A percentile compares a stretch with the other conserved stretches of the same genome.
phyloP scores from a whole-genome alignment of 2,113 vertebrate species.

The Stercorarius parasiticus region DNA sequence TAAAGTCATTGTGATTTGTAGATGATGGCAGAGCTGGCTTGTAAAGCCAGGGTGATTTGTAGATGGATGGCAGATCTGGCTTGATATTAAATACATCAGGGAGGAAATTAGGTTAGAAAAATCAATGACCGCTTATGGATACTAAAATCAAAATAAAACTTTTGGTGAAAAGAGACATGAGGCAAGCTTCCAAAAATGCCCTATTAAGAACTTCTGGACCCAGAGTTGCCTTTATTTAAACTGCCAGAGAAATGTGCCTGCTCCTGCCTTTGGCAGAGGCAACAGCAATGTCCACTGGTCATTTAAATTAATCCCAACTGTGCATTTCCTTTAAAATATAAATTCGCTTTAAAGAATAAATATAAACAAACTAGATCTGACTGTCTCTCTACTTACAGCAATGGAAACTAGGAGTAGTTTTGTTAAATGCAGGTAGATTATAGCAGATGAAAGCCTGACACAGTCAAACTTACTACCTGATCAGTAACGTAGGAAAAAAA shows the following conservation, averaged over 20 bases:
- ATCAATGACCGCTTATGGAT: slow-evolving; percentile 54
- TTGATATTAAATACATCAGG: slow-evolving; percentile 45
- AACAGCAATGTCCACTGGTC: neutral
- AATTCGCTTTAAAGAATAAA: neutral
- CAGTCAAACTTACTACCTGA: neutral
- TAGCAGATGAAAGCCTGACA: neutral
- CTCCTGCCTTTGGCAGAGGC: neutral
- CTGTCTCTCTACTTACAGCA: neutral
- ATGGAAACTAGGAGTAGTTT: neutral
- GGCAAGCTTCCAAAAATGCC: slow-evolving; percentile 1
- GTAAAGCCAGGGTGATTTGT: slow-evolving; percentile 49
- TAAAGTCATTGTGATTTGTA: slow-evolving; percentile 25
- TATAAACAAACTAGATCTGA: neutral
- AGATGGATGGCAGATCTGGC: slow-evolving; percentile 30
- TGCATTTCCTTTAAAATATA: neutral
- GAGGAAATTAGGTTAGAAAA: slow-evolving; percentile 60
- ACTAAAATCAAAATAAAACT: slow-evolving; percentile 48
- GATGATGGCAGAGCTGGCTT: slow-evolving; percentile 11
- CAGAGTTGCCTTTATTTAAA: neutral
- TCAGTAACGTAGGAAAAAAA: neutral
- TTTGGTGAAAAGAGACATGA: neutral
- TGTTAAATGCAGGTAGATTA: neutral
- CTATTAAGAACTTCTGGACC: neutral
- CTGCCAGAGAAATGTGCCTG: neutral
- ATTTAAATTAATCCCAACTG: neutral